phyloP scores from a whole-genome alignment of 2,113 vertebrate species.

The Chelonoidis abingdonii region DNA sequence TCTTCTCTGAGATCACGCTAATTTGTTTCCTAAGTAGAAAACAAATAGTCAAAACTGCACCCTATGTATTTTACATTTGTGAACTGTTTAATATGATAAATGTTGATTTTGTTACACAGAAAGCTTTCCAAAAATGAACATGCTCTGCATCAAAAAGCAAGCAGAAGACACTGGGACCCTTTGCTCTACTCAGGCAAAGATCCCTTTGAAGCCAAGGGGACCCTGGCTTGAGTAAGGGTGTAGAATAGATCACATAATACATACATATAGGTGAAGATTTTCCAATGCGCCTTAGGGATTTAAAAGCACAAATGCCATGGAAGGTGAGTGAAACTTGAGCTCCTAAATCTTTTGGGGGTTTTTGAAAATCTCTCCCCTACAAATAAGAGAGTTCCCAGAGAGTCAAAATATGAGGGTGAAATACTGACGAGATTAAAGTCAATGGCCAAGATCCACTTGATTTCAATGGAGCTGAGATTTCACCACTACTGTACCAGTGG shows the following conservation, averaged over 20 bases:
- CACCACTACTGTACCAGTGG: neutral
- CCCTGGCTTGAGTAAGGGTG: neutral
- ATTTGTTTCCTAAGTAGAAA: neutral
- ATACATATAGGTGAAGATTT: neutral
- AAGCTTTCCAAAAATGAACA: conserved; percentile 10
- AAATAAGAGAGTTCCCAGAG: conserved; percentile 17
- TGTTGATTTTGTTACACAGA: neutral
- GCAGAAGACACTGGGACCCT: neutral
- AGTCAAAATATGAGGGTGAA: conserved; percentile 36
- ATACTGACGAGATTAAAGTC: conserved; percentile 40
- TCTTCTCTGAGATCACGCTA: neutral
- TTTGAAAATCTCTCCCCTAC: conserved; percentile 45
- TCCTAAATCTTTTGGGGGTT: neutral
- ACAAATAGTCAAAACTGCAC: neutral
- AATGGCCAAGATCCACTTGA: neutral
- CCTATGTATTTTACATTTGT: neutral
- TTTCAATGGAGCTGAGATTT: conserved; percentile 4
- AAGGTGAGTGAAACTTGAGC: neutral
- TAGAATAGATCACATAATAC: neutral
- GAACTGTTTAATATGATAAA: neutral
- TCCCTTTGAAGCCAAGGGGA: conserved; percentile 4
- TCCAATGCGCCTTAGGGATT: neutral
- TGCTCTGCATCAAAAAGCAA: neutral
- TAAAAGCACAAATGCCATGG: neutral
- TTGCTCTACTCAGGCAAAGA: neutral